Conservation (phyloP, 2,113 vertebrate species). For the Tupaia tana region DNA sequence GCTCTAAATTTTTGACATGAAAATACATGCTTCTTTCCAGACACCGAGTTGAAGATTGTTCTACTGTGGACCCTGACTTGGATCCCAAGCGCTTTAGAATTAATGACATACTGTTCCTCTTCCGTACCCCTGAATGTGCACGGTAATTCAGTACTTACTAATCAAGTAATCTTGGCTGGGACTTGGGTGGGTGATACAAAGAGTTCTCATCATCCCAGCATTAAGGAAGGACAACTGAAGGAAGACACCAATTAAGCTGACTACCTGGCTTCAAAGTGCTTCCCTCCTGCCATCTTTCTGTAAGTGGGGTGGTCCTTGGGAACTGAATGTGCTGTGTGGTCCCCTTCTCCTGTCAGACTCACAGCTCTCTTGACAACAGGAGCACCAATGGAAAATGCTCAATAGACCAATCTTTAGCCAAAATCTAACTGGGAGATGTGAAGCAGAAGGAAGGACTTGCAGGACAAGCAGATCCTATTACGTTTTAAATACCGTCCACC, state of each 20-base stretch:
- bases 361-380: background rate
- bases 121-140: slow-evolving; percentile 46
- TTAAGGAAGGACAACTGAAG: background rate
- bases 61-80: slow-evolving; percentile 47
- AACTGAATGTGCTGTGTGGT: background rate
- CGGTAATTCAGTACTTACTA: slow-evolving; percentile 76
- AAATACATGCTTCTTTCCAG: slow-evolving; percentile 73
- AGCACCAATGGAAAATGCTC: background rate
- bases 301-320: background rate
- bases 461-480: background rate
- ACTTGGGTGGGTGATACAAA: background rate
- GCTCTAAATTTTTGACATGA: background rate
- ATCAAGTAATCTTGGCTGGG: background rate
- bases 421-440: background rate
- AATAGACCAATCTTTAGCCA: background rate
- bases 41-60: slow-evolving; percentile 60
- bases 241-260: background rate
- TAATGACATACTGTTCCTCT: slow-evolving; percentile 84
- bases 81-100: slow-evolving; percentile 78
- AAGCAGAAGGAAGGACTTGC: background rate
- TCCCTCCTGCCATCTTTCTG: background rate
- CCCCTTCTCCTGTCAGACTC: background rate
- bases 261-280: background rate
- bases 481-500: background rate
- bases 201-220: background rate